phyloP scores from a whole-genome alignment of 1,140 invertebrate species.

The Propsilocerus akamusi region DNA sequence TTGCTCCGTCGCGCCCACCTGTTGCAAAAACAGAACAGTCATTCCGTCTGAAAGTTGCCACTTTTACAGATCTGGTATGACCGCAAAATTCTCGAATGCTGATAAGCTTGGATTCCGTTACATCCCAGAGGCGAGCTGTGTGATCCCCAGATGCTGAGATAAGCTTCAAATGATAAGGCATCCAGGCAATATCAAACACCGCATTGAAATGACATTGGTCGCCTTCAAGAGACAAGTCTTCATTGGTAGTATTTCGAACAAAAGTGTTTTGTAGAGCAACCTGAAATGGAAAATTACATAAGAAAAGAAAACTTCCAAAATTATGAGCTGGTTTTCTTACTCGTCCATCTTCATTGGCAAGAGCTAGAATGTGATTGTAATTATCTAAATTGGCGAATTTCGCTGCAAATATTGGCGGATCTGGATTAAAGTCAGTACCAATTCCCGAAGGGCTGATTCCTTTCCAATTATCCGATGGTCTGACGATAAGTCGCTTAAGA shows the following conservation, averaged over 20 bases:
- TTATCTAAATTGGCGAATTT: slow-evolving; percentile 37
- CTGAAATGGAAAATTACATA: slow-evolving; percentile 6
- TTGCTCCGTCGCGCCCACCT: slow-evolving; percentile 64
- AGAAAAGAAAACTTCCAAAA: not conserved
- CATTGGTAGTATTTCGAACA: slow-evolving; percentile 13
- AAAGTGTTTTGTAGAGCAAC: slow-evolving; percentile 23
- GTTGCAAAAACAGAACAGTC: slow-evolving; percentile 63
- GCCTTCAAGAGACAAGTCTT: slow-evolving; percentile 25
- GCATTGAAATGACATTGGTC: slow-evolving; percentile 64
- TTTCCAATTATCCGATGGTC: slow-evolving; percentile 29
- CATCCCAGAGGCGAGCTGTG: slow-evolving; percentile 54
- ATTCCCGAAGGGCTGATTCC: slow-evolving; percentile 26
- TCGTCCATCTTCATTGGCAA: slow-evolving; percentile 71
- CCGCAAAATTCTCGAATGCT: slow-evolving; percentile 39
- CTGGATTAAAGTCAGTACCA: slow-evolving; percentile 26
- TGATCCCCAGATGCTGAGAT: slow-evolving; percentile 72
- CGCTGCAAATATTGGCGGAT: slow-evolving; percentile 42
- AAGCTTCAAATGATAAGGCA: slow-evolving; percentile 48
- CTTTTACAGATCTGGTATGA: slow-evolving; percentile 64
- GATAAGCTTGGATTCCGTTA: slow-evolving; percentile 31
- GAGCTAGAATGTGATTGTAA: slow-evolving; percentile 47
- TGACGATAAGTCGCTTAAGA: slow-evolving; percentile 26
- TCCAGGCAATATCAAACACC: slow-evolving; percentile 77
- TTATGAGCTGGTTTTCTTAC: slow-evolving; percentile 20
- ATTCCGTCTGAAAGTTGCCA: slow-evolving; percentile 43